These are phyloP conservation scores for Agrypnia vestita DNA, from an alignment of 1,140 invertebrate species.

Conservation along the genomic window DNA sequence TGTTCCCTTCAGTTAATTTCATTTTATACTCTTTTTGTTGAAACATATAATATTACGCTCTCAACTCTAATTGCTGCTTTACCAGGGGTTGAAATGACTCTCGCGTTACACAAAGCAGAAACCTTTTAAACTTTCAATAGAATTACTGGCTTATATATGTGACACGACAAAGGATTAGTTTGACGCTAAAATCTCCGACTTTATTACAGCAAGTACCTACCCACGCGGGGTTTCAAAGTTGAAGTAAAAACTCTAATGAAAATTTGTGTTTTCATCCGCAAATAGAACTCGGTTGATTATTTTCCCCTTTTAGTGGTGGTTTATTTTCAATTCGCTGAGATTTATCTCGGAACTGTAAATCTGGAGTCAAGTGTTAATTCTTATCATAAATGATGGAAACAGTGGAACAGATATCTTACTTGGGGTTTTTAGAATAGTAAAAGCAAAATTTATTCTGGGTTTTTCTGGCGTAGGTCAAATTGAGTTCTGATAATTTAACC, in stretches of 20 bases:
- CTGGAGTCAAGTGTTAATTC: not conserved
- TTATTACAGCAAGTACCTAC: constrained; percentile 26
- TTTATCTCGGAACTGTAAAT: not conserved
- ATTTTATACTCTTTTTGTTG: no score
- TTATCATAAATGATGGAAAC: not conserved
- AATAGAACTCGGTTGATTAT: constrained; percentile 9
- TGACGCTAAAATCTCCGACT: constrained; percentile 35
- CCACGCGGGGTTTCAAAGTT: not conserved
- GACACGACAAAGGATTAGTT: constrained; percentile 38
- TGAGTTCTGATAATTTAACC: no score
- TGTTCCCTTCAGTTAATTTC: no score
- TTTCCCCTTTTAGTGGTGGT: no score
- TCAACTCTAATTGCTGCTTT: constrained; percentile 22
- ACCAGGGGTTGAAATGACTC: constrained; percentile 17
- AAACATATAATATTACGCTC: not conserved
- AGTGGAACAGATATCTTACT: not conserved
- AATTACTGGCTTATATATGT: constrained; percentile 33
- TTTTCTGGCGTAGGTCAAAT: no score
- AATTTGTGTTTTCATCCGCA: constrained; percentile 10
- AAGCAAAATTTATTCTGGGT: no score
- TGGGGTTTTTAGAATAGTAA: no score
- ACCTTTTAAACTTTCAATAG: constrained; percentile 47
- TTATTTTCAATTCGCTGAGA: not conserved
- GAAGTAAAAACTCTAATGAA: constrained; percentile 5
- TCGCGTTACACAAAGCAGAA: constrained; percentile 30